Evolutionary conservation across 2,888 invertebrate genomes (phyloP).

Genomic region (Pyrochroa serraticornis): DNA sequence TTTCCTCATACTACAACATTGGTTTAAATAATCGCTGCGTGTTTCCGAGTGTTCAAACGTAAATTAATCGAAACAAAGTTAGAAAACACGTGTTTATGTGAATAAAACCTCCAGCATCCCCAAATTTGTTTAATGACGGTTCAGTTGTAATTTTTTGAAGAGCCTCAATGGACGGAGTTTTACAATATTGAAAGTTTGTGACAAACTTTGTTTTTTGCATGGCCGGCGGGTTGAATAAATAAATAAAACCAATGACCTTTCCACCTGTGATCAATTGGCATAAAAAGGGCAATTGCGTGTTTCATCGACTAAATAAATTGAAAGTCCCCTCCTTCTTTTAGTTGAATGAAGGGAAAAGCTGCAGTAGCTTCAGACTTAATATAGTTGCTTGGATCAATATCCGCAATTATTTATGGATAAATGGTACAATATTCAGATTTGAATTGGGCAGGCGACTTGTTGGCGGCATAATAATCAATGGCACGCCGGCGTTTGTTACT

Average conservation of each 20-base stretch:
- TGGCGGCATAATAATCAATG: constrained; percentile 30
- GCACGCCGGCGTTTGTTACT: constrained; percentile 11
- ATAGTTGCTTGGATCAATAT: neutral
- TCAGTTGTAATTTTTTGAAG: no score
- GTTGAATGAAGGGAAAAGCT: neutral
- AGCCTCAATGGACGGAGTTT: no score
- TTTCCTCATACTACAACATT: no score
- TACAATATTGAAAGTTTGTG: no score
- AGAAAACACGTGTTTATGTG: no score
- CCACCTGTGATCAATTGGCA: constrained; percentile 10
- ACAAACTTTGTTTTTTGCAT: constrained; percentile 5
- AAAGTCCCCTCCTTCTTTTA: no score
- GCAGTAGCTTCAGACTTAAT: neutral
- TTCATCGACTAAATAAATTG: neutral
- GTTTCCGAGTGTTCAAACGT: no score
- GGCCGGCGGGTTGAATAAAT: constrained; percentile 7
- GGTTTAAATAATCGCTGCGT: no score
- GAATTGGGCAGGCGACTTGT: constrained; percentile 30
- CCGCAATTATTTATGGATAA: neutral
- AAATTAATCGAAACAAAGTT: no score
- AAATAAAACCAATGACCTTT: constrained; percentile 14
- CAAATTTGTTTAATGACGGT: no score
- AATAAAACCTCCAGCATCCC: no score
- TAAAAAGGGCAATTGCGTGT: constrained; percentile 10
- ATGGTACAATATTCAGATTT: constrained; percentile 24